Conservation (phyloP, 1,140 invertebrate species). For the Cephus cinctus region DNA sequence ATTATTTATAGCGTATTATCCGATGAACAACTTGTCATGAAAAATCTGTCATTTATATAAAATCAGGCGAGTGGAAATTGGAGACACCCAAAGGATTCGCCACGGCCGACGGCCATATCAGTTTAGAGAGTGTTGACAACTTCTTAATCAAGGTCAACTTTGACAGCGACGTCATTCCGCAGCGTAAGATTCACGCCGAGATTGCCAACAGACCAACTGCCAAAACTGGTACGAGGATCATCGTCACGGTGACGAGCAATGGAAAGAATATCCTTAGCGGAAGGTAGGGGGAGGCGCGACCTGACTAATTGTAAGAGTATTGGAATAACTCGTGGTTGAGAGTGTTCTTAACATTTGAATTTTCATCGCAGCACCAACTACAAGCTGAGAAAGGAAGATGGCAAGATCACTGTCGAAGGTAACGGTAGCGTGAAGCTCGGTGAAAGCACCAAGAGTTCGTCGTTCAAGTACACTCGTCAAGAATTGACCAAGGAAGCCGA, state of each 20-base stretch:
- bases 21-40: neutral
- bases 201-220: constrained; percentile 61
- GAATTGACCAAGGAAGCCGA: constrained; percentile 59
- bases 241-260: constrained; percentile 62
- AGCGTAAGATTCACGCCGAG: constrained; percentile 66
- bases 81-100: constrained; percentile 46
- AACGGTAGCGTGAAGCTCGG: constrained; percentile 65
- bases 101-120: constrained; percentile 54
- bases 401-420: constrained; percentile 70
- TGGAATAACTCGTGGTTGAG: too few relatives aligned
- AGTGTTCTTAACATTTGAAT: constrained; percentile 18
- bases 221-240: constrained; percentile 62
- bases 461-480: constrained; percentile 70
- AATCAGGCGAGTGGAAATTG: constrained; percentile 40
- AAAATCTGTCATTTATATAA: constrained; percentile 1
- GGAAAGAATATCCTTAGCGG: constrained; percentile 68
- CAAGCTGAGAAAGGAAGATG: constrained; percentile 67
- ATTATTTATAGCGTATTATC: neutral
- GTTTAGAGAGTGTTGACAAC: constrained; percentile 64
- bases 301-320: too few relatives aligned
- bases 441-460: constrained; percentile 65
- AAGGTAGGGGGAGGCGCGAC: too few relatives aligned
- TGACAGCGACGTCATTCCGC: constrained; percentile 66
- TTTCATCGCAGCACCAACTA: constrained; percentile 60
- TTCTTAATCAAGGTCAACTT: constrained; percentile 62